Percentiles rank a stretch among this genome's conserved stretches.
Evolutionary conservation across 2,113 vertebrate genomes (phyloP).

Genomic region (Gallinago paraguaiae): DNA sequence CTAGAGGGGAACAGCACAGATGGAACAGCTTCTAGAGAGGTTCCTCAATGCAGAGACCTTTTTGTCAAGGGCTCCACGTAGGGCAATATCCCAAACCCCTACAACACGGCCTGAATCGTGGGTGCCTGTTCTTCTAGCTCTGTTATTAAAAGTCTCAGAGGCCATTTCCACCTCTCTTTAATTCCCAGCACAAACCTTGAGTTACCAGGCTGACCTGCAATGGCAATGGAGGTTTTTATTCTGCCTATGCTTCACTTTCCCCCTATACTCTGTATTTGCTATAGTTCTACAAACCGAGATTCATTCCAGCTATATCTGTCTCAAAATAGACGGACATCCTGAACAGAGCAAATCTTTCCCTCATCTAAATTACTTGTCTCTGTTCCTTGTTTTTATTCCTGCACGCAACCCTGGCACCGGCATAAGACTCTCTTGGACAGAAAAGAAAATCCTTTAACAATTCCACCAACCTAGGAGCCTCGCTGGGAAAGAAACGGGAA

Average conservation of each 20-base stretch:
- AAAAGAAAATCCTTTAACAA: slow-evolving; percentile 57
- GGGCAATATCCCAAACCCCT: neutral
- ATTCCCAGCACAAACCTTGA: neutral
- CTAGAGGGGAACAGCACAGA: neutral
- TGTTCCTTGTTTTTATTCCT: slow-evolving; percentile 16
- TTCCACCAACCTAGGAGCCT: slow-evolving; percentile 21
- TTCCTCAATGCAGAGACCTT: neutral
- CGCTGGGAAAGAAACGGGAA: slow-evolving; percentile 45
- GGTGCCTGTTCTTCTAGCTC: neutral
- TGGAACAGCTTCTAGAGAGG: neutral
- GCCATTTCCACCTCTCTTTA: neutral
- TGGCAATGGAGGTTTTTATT: neutral
- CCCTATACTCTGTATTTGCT: neutral
- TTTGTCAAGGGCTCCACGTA: neutral
- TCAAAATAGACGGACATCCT: neutral
- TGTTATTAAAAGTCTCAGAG: neutral
- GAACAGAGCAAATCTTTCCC: neutral
- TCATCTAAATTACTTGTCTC: neutral
- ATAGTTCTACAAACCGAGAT: neutral
- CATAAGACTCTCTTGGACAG: neutral
- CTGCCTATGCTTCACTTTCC: neutral
- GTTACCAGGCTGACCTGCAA: neutral
- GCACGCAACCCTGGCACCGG: slow-evolving; percentile 1
- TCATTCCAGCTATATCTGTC: neutral
- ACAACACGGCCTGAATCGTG: neutral